Conservation (phyloP, 1,140 invertebrate species). For the Trissolcus basalis region DNA sequence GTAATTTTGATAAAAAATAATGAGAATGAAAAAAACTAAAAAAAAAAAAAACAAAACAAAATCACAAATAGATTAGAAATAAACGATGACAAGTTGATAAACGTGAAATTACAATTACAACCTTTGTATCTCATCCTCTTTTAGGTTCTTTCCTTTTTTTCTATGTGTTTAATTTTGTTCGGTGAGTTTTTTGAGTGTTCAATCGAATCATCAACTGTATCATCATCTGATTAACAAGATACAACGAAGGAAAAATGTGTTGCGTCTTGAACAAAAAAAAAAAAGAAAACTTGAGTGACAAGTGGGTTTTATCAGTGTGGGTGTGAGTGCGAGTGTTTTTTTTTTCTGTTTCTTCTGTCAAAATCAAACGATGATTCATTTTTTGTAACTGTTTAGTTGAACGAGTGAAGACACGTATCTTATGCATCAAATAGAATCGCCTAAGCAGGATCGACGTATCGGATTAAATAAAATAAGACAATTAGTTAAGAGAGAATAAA, state of each 20-base stretch:
- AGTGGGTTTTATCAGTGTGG: too few species aligned
- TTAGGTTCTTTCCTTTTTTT: too few species aligned
- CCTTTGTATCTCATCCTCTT: too few species aligned
- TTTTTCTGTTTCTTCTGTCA: slow-evolving; percentile 10
- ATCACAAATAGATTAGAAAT: slow-evolving; percentile 3
- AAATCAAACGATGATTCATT: not conserved
- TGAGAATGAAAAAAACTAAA: slow-evolving; percentile 21
- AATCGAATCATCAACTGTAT: too few species aligned
- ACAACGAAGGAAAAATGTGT: too few species aligned
- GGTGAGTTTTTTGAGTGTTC: too few species aligned
- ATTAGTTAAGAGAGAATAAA: not conserved
- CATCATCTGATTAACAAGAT: too few species aligned
- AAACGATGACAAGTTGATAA: not conserved
- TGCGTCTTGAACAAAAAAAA: too few species aligned
- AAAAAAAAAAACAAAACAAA: slow-evolving; percentile 25
- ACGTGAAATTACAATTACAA: too few species aligned
- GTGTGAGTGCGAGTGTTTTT: not conserved
- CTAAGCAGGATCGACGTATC: slow-evolving; percentile 61
- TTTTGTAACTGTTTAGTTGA: slow-evolving; percentile 21
- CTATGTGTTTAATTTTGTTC: too few species aligned
- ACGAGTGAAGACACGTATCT: slow-evolving; percentile 19
- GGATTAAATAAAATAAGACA: not conserved
- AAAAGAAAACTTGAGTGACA: too few species aligned
- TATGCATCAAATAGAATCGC: slow-evolving; percentile 70
- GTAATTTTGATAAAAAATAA: slow-evolving; percentile 44